These are phyloP conservation scores for Vidua macroura DNA, from an alignment of 2,113 vertebrate genomes.

Conservation along the genomic window DNA sequence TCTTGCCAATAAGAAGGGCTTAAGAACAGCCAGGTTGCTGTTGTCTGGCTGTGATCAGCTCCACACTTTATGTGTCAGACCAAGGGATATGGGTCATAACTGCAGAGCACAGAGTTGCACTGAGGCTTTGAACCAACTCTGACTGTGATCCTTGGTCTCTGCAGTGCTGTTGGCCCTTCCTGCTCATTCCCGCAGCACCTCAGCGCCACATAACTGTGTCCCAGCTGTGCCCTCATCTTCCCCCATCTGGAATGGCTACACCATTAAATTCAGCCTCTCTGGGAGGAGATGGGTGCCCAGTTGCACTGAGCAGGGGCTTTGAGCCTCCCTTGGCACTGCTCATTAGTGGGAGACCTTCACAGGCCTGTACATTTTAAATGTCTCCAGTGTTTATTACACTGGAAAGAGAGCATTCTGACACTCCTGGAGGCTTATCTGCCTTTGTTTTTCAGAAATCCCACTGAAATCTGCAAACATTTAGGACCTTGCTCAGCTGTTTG, in stretches of 20 bases:
- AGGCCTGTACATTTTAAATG: neutral
- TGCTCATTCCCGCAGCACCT: neutral
- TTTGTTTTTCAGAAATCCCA: neutral
- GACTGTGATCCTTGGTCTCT: neutral
- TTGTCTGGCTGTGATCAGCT: neutral
- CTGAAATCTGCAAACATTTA: neutral
- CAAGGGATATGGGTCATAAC: neutral
- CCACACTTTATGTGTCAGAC: neutral
- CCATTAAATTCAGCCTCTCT: neutral
- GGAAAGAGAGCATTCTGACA: neutral
- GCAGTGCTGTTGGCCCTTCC: neutral
- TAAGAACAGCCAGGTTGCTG: neutral
- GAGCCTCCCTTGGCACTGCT: neutral
- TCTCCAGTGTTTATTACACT: neutral
- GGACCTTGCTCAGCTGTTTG: neutral
- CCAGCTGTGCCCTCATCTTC: neutral
- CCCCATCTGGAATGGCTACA: neutral
- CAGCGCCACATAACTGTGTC: rapidly evolving
- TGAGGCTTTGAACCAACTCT: neutral
- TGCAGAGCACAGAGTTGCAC: neutral
- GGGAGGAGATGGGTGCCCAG: neutral
- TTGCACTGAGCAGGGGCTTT: neutral
- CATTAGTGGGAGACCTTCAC: neutral
- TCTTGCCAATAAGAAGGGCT: neutral
- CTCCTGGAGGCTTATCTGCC: neutral